Conservation (phyloP, 2,113 vertebrate genomes). For the Sander vitreus region DNA sequence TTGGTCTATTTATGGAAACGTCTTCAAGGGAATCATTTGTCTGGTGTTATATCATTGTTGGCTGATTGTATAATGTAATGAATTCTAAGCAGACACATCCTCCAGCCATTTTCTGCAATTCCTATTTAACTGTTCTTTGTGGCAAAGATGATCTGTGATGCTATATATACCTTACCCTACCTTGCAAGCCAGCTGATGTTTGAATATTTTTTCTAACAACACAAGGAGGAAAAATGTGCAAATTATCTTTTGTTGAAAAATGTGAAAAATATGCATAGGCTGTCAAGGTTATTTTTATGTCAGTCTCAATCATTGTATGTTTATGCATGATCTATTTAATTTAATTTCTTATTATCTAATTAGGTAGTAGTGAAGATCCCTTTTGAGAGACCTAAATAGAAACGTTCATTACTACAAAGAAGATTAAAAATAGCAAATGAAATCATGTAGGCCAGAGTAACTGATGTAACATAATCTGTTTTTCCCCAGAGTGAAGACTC, state of each 20-base stretch:
- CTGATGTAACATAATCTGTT: conserved; percentile 13
- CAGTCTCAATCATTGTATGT: not conserved
- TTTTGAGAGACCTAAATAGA: not conserved
- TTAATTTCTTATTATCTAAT: conserved; percentile 1
- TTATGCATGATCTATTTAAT: not conserved
- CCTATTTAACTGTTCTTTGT: conserved; percentile 16
- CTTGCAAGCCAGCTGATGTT: not conserved
- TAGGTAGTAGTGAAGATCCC: not conserved
- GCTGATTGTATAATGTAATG: conserved; percentile 54
- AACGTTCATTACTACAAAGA: not conserved
- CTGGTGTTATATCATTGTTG: conserved; percentile 54
- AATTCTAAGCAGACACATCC: conserved; percentile 48
- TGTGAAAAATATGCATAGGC: not conserved
- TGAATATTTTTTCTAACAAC: not conserved
- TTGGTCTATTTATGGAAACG: conserved; percentile 52
- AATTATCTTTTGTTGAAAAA: not conserved
- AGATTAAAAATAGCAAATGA: not conserved
- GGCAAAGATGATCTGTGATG: conserved; percentile 6
- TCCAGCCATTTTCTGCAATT: conserved; percentile 39
- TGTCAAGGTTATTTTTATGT: not conserved
- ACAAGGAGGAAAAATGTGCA: not conserved
- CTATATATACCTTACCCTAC: not conserved
- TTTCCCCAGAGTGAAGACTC: conserved; percentile 92
- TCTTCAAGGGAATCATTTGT: conserved; percentile 37
- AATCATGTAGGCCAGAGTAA: conserved; percentile 2